These are phyloP conservation scores for Sthenelais limicola DNA, from an alignment of 2,888 invertebrate species.

Conservation along the genomic window DNA sequence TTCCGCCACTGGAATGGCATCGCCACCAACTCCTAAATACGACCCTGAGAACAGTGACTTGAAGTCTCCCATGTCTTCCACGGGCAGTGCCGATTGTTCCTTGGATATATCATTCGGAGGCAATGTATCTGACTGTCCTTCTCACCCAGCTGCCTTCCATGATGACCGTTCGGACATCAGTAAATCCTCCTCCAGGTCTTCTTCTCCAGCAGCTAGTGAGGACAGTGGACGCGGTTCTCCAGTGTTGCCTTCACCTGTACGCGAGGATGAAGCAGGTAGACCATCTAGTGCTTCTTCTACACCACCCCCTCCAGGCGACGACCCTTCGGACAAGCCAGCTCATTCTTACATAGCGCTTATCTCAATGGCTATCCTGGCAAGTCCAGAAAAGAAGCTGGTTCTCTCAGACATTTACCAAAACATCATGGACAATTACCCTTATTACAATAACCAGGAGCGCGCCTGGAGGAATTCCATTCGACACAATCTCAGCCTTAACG, in stretches of 20 bases:
- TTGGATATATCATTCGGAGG: too few species aligned
- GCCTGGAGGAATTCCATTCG: conserved; percentile 70
- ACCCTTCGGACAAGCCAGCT: conserved; percentile 57
- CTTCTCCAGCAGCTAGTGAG: conserved; percentile 13
- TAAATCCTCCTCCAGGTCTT: too few species aligned
- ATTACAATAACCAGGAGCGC: conserved; percentile 64
- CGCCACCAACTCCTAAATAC: too few species aligned
- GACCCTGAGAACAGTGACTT: too few species aligned
- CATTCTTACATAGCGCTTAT: conserved; percentile 70
- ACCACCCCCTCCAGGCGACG: neutral
- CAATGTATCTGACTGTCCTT: too few species aligned
- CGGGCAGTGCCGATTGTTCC: conserved; percentile 18
- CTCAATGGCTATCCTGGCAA: conserved; percentile 68
- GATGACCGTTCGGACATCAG: too few species aligned
- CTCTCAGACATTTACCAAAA: conserved; percentile 69
- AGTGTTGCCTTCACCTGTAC: neutral
- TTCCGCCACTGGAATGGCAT: too few species aligned
- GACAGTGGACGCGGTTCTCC: conserved; percentile 31
- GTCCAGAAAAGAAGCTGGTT: conserved; percentile 61
- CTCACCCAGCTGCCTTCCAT: too few species aligned
- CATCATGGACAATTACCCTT: conserved; percentile 66
- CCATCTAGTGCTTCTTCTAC: neutral
- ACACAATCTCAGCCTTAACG: conserved; percentile 68
- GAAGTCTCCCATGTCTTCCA: conserved; percentile 20
- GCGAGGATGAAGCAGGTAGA: neutral